Evolutionary conservation across 2,797 vertebrate genomes (phyloP).

Genomic region (Anableps anableps): DNA sequence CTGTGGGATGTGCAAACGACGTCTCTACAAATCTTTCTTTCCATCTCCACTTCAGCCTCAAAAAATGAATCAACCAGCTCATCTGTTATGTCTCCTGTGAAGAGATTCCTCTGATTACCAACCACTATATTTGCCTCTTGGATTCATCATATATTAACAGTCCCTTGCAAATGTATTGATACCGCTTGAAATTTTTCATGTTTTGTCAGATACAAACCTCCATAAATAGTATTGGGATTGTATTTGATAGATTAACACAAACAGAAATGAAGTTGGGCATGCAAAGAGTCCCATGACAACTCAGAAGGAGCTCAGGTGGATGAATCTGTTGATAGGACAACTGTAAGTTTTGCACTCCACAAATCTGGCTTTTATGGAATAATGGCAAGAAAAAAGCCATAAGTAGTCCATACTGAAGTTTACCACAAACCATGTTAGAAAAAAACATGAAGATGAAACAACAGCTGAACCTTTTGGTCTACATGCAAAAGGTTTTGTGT

Average conservation of each 20-base stretch:
- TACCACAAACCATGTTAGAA: too few species aligned
- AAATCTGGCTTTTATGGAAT: too few species aligned
- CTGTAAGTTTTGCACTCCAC: too few species aligned
- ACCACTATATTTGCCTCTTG: neutral
- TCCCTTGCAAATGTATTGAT: neutral
- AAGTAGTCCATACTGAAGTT: too few species aligned
- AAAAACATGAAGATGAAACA: too few species aligned
- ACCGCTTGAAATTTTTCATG: neutral
- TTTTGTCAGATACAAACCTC: too few species aligned
- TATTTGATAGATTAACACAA: neutral
- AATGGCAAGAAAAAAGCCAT: too few species aligned
- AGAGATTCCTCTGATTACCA: constrained; percentile 11
- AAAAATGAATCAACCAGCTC: constrained; percentile 97
- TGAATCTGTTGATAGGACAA: too few species aligned
- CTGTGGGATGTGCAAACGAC: constrained; percentile 94
- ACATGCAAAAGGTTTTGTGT: too few species aligned
- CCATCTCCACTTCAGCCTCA: constrained; percentile 98
- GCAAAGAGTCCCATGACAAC: neutral
- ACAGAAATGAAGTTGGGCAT: neutral
- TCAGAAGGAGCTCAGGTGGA: too few species aligned
- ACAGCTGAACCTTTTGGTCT: too few species aligned
- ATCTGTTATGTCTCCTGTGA: constrained; percentile 87
- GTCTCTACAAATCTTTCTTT: constrained; percentile 95
- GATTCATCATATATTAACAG: neutral
- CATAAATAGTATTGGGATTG: too few species aligned